These are phyloP conservation scores for Chrysodeixis includens DNA, from an alignment of 2,888 invertebrate genomes.

Conservation along the genomic window DNA sequence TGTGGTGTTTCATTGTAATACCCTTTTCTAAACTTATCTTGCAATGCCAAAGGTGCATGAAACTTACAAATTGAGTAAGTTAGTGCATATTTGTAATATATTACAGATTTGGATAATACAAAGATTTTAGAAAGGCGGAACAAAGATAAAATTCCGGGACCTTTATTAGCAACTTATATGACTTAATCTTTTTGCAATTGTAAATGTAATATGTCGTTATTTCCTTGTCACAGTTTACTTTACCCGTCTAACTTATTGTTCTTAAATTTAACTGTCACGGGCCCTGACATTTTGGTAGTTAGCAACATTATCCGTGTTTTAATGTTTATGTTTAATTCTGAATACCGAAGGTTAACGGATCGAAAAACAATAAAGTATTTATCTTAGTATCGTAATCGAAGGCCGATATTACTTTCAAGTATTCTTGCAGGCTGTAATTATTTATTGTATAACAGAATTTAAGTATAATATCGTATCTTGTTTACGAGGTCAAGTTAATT, in stretches of 20 bases:
- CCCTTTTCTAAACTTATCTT: constrained; percentile 9
- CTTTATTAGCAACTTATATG: constrained; percentile 13
- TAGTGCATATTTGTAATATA: not conserved
- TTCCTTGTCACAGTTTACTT: constrained; percentile 11
- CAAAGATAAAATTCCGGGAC: not conserved
- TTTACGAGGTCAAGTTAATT: constrained; percentile 17
- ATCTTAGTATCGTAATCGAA: constrained; percentile 56
- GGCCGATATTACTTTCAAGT: constrained; percentile 57
- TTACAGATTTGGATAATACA: constrained; percentile 2
- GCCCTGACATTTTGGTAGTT: constrained; percentile 65
- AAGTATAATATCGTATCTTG: constrained; percentile 8
- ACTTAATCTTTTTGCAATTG: constrained; percentile 4
- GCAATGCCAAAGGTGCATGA: constrained; percentile 6
- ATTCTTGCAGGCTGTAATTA: constrained; percentile 44
- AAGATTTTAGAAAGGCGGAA: constrained; percentile 29
- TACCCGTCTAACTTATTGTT: constrained; percentile 28
- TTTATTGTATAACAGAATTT: constrained; percentile 35
- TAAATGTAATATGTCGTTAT: not conserved
- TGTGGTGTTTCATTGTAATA: not conserved
- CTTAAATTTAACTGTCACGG: constrained; percentile 25
- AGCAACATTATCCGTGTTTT: constrained; percentile 50
- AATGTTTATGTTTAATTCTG: constrained; percentile 59
- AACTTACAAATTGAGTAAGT: not conserved
- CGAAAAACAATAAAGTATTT: constrained; percentile 63
- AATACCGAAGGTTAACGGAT: constrained; percentile 61